Conservation (phyloP, 1,140 invertebrate species). For the Vanessa tameamea region DNA sequence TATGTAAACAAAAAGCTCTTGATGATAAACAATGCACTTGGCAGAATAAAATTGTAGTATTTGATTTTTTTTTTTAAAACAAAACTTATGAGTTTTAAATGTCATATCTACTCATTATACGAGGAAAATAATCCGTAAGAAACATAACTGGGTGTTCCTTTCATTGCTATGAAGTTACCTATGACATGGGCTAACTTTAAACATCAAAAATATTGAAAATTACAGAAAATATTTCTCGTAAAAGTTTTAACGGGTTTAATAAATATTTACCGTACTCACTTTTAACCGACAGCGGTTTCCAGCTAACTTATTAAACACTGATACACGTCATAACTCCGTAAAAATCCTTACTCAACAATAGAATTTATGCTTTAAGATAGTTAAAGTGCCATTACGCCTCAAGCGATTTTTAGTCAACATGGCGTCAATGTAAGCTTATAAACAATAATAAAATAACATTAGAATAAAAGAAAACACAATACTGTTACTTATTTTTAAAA, state of each 20-base stretch:
- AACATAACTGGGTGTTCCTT: too few species aligned
- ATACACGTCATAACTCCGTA: conserved; percentile 53
- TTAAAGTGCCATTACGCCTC: conserved; percentile 38
- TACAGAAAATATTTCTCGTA: background rate
- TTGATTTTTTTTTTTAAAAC: too few species aligned
- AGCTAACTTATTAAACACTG: conserved; percentile 39
- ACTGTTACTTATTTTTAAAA: conserved; percentile 15
- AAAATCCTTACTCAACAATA: conserved; percentile 38
- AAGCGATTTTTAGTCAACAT: conserved; percentile 39
- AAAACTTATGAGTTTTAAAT: too few species aligned
- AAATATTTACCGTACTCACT: conserved; percentile 31
- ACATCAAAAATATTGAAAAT: background rate
- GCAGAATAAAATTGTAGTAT: too few species aligned
- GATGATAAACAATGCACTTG: too few species aligned
- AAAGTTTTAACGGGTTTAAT: background rate
- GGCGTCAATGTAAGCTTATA: conserved; percentile 10
- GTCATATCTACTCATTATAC: too few species aligned
- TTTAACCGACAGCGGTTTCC: conserved; percentile 25
- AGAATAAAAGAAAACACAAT: conserved; percentile 11
- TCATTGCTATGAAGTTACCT: background rate
- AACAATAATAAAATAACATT: conserved; percentile 25
- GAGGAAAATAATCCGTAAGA: too few species aligned
- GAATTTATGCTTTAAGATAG: conserved; percentile 40
- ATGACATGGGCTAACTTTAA: background rate
- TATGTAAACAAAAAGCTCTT: too few species aligned